Conservation (phyloP, 1,140 invertebrate genomes). For the Diachasmimorpha longicaudata region DNA sequence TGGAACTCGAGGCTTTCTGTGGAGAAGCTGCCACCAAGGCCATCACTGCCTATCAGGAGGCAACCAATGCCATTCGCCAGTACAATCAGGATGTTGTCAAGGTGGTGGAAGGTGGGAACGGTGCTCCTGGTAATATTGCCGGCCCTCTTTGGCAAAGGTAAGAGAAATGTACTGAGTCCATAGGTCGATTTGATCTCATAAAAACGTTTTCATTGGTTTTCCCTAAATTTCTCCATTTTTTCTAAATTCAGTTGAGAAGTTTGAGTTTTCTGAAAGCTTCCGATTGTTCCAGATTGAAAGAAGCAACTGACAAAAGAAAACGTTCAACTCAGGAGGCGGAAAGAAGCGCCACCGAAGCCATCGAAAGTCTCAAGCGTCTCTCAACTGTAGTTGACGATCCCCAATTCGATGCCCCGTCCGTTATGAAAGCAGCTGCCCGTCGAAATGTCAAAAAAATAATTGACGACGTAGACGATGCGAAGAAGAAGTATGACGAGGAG, state of each 20-base stretch:
- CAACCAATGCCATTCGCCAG: constrained; percentile 63
- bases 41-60: constrained; percentile 65
- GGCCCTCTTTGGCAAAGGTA: constrained; percentile 64
- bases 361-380: constrained; percentile 47
- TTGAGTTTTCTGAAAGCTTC: neutral
- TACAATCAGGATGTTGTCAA: constrained; percentile 69
- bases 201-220: neutral
- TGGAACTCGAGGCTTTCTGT: constrained; percentile 66
- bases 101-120: constrained; percentile 62
- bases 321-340: constrained; percentile 63
- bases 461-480: constrained; percentile 67
- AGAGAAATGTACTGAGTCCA: neutral
- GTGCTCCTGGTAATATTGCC: constrained; percentile 60
- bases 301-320: constrained; percentile 65
- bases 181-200: neutral
- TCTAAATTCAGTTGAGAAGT: neutral
- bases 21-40: constrained; percentile 63
- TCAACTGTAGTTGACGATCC: constrained; percentile 59
- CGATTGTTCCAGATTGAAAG: constrained; percentile 58
- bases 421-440: constrained; percentile 59
- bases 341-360: constrained; percentile 44
- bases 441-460: constrained; percentile 70
- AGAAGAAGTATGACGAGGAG: constrained; percentile 66
- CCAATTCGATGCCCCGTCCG: constrained; percentile 59
- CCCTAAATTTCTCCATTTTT: too few species aligned